These are phyloP conservation scores for Meghimatium bilineatum DNA, from an alignment of 2,888 invertebrate species.

Conservation along the genomic window DNA sequence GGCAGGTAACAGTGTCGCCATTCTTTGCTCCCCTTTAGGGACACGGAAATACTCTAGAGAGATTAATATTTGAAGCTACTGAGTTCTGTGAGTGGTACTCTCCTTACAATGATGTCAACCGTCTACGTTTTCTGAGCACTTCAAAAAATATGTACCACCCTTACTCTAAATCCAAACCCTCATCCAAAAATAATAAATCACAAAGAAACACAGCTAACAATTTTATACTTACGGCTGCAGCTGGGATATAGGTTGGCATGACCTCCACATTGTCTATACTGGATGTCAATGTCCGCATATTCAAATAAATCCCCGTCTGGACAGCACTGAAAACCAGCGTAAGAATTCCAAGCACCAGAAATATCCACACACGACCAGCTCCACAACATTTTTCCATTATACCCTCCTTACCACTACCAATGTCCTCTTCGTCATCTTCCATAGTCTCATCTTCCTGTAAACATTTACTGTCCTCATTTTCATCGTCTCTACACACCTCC, in stretches of 20 bases:
- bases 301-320: conserved; percentile 87
- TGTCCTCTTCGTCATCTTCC: neutral
- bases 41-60: too few species aligned
- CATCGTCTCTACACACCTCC: neutral
- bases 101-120: too few species aligned
- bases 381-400: conserved; percentile 54
- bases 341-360: conserved; percentile 87
- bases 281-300: conserved; percentile 87
- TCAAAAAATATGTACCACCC: too few species aligned
- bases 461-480: neutral
- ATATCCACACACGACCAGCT: conserved; percentile 80
- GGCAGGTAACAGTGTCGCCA: too few species aligned
- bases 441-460: neutral
- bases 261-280: conserved; percentile 89
- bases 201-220: too few species aligned
- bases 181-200: too few species aligned
- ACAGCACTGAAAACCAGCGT: conserved; percentile 82
- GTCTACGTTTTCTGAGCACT: too few species aligned
- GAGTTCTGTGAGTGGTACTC: too few species aligned
- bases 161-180: too few species aligned
- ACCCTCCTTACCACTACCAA: neutral
- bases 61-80: too few species aligned
- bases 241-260: conserved; percentile 94
- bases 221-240: conserved; percentile 72
- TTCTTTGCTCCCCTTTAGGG: too few species aligned